phyloP scores from a whole-genome alignment of 2,888 invertebrate species.

The Folsomia candida region DNA sequence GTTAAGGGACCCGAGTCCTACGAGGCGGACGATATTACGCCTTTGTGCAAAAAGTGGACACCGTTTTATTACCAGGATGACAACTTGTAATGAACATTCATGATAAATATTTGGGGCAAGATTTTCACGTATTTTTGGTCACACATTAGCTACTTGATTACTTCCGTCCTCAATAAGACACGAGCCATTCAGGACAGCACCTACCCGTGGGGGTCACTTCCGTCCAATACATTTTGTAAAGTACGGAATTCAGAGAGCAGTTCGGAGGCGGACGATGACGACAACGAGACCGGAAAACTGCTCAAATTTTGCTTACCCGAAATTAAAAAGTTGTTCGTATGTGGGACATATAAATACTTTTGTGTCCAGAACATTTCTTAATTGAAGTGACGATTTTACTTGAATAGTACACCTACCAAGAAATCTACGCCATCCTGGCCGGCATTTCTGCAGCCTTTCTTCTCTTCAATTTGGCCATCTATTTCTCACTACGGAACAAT shows the following conservation, averaged over 20 bases:
- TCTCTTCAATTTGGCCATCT: constrained; percentile 31
- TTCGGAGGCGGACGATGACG: background rate
- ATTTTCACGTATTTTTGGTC: too few species aligned
- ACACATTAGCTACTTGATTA: too few species aligned
- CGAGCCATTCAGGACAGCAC: background rate
- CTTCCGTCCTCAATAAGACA: background rate
- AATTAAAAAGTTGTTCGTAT: background rate
- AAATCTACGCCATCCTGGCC: constrained; percentile 34
- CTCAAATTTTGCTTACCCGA: background rate
- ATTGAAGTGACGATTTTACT: background rate
- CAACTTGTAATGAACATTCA: too few species aligned
- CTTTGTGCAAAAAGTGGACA: too few species aligned
- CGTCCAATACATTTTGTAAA: background rate
- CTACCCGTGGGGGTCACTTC: background rate
- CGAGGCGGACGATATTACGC: too few species aligned
- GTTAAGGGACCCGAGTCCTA: too few species aligned
- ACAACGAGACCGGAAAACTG: background rate
- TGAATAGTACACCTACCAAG: background rate
- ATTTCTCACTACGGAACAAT: constrained; percentile 29
- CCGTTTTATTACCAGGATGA: too few species aligned
- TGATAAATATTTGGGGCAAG: too few species aligned
- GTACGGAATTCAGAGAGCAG: too few species aligned
- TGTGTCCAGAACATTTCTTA: too few species aligned
- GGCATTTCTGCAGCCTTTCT: constrained; percentile 30
- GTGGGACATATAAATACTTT: background rate